Conservation (phyloP, 2,888 invertebrate species). For the Kryphioiulus occultus region DNA sequence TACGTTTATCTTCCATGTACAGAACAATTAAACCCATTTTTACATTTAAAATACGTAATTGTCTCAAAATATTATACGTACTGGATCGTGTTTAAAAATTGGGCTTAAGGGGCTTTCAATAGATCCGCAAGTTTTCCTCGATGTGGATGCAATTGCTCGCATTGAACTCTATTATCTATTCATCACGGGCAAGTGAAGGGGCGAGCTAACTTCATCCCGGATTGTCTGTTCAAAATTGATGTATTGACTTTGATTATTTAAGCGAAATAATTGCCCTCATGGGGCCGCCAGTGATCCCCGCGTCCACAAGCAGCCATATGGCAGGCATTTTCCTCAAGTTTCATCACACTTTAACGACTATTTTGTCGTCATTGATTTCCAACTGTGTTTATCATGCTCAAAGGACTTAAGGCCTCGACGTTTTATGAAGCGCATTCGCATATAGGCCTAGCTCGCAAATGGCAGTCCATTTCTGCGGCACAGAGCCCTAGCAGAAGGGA, state of each 20-base stretch:
- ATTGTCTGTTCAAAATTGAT: slow-evolving; percentile 41
- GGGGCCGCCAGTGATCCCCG: slow-evolving; percentile 42
- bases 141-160: slow-evolving; percentile 40
- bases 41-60: neutral
- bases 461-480: neutral
- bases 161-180: slow-evolving; percentile 39
- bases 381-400: slow-evolving; percentile 24
- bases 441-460: neutral
- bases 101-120: neutral
- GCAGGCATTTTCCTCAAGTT: slow-evolving; percentile 43
- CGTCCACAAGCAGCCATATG: slow-evolving; percentile 35
- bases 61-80: neutral
- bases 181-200: slow-evolving; percentile 35
- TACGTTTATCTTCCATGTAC: neutral
- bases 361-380: slow-evolving; percentile 47
- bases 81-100: neutral
- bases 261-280: slow-evolving; percentile 49
- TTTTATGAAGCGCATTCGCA: neutral
- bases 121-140: neutral
- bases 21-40: too few relatives aligned
- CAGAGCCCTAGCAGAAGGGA: neutral
- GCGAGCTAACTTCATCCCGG: slow-evolving; percentile 40
- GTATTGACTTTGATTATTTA: slow-evolving; percentile 47
- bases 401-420: slow-evolving; percentile 42
- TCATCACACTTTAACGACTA: slow-evolving; percentile 40